These are phyloP conservation scores for Xylocampa areola DNA, from an alignment of 2,888 invertebrate species.

Conservation along the genomic window DNA sequence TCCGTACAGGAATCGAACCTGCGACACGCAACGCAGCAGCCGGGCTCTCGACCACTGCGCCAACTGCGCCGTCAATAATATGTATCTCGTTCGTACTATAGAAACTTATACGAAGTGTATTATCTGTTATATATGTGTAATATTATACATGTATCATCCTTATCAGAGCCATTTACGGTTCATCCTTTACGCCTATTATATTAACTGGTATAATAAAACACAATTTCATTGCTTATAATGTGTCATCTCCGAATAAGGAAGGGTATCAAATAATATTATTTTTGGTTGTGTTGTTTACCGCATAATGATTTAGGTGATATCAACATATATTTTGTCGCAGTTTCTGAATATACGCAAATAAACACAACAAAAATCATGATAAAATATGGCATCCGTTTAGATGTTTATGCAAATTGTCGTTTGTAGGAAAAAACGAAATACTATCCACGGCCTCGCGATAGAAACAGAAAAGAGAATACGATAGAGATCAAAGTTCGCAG, in stretches of 20 bases:
- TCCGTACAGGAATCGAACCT: too few relatives aligned
- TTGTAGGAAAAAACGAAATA: conserved; percentile 26
- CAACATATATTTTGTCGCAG: conserved; percentile 52
- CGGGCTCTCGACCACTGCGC: too few relatives aligned
- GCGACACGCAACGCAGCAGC: too few relatives aligned
- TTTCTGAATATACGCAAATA: conserved; percentile 27
- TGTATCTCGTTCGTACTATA: too few relatives aligned
- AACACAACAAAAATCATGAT: conserved; percentile 30
- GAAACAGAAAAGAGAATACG: conserved; percentile 20
- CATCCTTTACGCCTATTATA: conserved; percentile 13
- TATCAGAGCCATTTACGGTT: conserved; percentile 16
- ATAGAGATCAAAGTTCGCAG: conserved; percentile 46
- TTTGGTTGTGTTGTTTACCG: conserved; percentile 48
- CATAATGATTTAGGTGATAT: conserved; percentile 61
- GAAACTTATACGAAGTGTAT: conserved; percentile 1
- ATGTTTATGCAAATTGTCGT: conserved; percentile 42
- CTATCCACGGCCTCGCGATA: conserved; percentile 10
- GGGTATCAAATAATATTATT: conserved; percentile 40
- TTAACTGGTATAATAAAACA: conserved; percentile 34
- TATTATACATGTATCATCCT: conserved; percentile 8
- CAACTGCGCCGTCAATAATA: too few relatives aligned
- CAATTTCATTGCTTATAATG: conserved; percentile 31
- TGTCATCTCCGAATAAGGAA: conserved; percentile 22
- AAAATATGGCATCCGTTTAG: conserved; percentile 42
- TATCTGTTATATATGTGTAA: not conserved